These are phyloP conservation scores for Centropyge bicolor DNA, from an alignment of 2,797 vertebrate genomes.

Conservation along the genomic window DNA sequence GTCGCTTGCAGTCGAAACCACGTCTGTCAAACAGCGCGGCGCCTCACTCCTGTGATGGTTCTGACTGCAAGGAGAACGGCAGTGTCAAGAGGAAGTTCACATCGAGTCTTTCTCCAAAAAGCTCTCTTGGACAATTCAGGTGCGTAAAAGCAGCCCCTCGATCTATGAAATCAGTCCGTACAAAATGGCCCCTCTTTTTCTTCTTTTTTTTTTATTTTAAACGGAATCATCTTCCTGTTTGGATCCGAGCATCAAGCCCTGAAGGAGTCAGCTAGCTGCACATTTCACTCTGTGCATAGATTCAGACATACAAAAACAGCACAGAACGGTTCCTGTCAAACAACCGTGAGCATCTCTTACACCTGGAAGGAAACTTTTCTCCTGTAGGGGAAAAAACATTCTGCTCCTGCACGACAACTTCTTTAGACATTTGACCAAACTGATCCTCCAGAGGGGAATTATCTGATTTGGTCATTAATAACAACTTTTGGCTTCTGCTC, in stretches of 20 bases:
- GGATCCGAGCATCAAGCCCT: conserved; percentile 54
- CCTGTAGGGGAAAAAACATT: background rate
- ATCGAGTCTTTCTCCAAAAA: conserved; percentile 55
- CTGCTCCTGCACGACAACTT: conserved; percentile 29
- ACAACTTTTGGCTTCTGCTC: conserved; percentile 70
- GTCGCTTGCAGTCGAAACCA: conserved; percentile 51
- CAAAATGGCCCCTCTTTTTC: conserved; percentile 74
- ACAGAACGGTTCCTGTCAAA: conserved; percentile 51
- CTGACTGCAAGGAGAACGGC: conserved; percentile 43
- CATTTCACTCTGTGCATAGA: conserved; percentile 70
- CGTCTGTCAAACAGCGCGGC: conserved; percentile 18
- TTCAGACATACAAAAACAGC: conserved; percentile 69
- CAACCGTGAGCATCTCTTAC: conserved; percentile 31
- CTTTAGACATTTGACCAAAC: conserved; percentile 27
- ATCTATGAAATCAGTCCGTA: conserved; percentile 65
- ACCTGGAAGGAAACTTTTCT: conserved; percentile 44
- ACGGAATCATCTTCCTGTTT: conserved; percentile 59
- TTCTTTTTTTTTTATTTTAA: too few species aligned
- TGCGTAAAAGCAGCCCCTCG: conserved; percentile 31
- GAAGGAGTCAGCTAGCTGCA: conserved; percentile 56
- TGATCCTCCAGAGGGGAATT: conserved; percentile 37
- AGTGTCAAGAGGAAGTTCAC: conserved; percentile 46
- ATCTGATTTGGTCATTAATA: conserved; percentile 61
- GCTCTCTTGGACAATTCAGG: conserved; percentile 30
- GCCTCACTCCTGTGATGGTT: conserved; percentile 53